Percentiles rank a stretch among this genome's conserved stretches.
Evolutionary conservation across 2,113 vertebrate genomes (phyloP).

Genomic region (Microcebus griseorufus): DNA sequence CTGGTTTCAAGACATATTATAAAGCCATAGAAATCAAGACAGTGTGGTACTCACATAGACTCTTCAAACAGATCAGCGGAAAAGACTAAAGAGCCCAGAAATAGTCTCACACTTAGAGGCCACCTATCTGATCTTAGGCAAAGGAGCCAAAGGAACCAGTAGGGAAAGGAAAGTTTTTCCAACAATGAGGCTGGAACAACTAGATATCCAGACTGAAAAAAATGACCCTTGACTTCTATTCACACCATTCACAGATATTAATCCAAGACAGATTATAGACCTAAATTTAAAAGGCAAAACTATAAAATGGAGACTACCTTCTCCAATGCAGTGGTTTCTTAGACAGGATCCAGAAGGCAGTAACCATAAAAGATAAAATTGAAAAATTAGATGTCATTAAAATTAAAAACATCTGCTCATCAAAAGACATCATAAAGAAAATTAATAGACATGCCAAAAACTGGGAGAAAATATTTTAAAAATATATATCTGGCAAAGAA

Average conservation of each 20-base stretch:
- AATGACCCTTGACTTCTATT: neutral
- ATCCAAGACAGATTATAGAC: neutral
- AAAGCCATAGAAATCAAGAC: neutral
- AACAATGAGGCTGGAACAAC: neutral
- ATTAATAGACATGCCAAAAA: neutral
- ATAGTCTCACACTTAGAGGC: neutral
- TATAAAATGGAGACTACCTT: neutral
- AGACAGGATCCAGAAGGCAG: neutral
- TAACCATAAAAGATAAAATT: neutral
- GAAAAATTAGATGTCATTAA: neutral
- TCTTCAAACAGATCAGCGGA: neutral
- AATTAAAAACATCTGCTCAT: neutral
- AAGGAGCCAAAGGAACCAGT: neutral
- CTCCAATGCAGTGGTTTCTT: neutral
- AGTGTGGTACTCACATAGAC: fast-evolving
- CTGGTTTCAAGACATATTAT: neutral
- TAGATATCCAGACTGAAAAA: neutral
- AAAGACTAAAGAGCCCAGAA: neutral
- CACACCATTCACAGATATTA: neutral
- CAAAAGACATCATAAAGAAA: neutral
- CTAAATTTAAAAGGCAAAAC: neutral
- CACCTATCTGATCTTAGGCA: neutral
- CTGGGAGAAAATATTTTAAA: neutral
- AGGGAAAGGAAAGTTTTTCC: neutral
- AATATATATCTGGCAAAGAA: neutral